These are phyloP conservation scores for Falco columbarius DNA, from an alignment of 2,797 vertebrate genomes.

Conservation along the genomic window DNA sequence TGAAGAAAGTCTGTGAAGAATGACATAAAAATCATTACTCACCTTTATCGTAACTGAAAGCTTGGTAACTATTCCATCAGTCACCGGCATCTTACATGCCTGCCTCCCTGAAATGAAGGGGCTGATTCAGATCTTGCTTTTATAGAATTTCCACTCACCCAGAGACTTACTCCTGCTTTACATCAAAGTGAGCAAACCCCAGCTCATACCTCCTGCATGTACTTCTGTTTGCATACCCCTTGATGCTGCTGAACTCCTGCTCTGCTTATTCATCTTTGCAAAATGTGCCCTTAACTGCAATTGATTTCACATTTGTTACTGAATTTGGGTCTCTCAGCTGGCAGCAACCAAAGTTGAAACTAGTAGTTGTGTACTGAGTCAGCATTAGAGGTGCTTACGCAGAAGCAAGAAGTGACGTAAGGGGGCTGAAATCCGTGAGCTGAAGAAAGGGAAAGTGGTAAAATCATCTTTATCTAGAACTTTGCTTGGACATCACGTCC, in stretches of 20 bases:
- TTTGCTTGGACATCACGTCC: background rate
- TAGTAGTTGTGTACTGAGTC: background rate
- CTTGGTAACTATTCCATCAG: background rate
- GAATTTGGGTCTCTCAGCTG: background rate
- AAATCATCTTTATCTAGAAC: background rate
- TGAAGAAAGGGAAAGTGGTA: background rate
- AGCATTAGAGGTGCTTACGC: background rate
- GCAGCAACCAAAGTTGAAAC: background rate
- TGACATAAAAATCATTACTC: conserved; percentile 35
- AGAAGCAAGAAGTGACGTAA: background rate
- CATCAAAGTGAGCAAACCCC: background rate
- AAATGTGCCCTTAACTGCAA: background rate
- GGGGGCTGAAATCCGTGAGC: background rate
- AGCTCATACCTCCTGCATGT: background rate
- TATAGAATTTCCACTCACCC: background rate
- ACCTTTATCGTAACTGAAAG: conserved; percentile 10
- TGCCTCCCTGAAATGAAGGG: background rate
- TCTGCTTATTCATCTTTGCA: background rate
- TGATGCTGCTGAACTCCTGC: background rate
- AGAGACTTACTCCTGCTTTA: background rate
- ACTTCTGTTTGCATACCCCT: background rate
- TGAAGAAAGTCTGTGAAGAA: background rate
- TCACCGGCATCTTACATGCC: background rate
- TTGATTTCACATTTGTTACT: background rate
- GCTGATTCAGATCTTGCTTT: background rate